Evolutionary conservation across 2,113 vertebrate genomes (phyloP).

Genomic region (Ranitomeya imitator): DNA sequence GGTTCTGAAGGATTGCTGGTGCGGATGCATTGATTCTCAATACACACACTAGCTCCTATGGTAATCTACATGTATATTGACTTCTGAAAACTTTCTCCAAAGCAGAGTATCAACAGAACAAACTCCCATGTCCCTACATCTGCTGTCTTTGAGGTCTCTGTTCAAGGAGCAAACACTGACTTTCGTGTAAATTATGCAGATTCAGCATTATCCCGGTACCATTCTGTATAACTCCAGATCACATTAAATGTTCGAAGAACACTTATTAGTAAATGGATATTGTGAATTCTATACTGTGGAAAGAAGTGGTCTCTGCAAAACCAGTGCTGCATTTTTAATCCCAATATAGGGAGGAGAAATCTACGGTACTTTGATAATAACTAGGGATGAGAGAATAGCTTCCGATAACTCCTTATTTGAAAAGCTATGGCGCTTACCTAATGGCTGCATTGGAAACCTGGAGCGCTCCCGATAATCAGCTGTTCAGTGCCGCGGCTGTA

Average conservation of each 20-base stretch:
- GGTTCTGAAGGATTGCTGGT: not conserved
- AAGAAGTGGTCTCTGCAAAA: slow-evolving; percentile 33
- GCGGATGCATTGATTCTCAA: not conserved
- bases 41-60: not conserved
- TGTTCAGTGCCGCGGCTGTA: no score
- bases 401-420: no score
- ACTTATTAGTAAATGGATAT: not conserved
- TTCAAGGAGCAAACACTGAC: no score
- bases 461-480: no score
- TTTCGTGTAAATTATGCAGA: no score
- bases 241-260: not conserved
- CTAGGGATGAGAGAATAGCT: no score
- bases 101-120: no score
- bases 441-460: no score
- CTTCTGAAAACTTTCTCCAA: not conserved
- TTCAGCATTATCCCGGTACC: not conserved
- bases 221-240: not conserved
- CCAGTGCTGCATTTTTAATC: slow-evolving; percentile 50
- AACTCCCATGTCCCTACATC: no score
- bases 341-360: not conserved
- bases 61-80: not conserved
- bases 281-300: not conserved
- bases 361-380: no score
- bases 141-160: no score
- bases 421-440: no score